Evolutionary conservation across 2,797 vertebrate species (phyloP), one percentile per base, ranked within the genome.

Genomic region (Hypotaenidia philippensis): DNA sequence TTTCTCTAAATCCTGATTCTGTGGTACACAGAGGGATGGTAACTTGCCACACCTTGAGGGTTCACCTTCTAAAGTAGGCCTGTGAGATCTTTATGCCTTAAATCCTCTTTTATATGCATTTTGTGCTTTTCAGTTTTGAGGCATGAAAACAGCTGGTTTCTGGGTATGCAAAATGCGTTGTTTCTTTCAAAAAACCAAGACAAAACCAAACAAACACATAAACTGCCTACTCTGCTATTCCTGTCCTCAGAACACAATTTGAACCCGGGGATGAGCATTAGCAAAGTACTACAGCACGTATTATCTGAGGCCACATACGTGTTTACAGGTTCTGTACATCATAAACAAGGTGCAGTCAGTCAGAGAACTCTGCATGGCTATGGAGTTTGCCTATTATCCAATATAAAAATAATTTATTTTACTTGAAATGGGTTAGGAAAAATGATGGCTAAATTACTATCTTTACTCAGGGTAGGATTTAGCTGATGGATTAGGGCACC

Each of bases 261-360:
- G 8, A 70, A 29, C 4, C 9, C 41, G 21, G 16, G 34, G 3
- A 16, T 65, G 13, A 79, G 9, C 63, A 72, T 60, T 41, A 55
- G 2, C n/a, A 47, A 88, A 65, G 13, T 50, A 47, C 13, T 69
- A 9, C 9, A 70, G 21, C 0, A 1, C 19, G 81, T 41, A 22
- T 52, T 38, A 76, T 5, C 21, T 60, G 55, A 70, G 6, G 5
- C 47, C 20, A 3, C 9, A 9, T 15, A 14, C 0, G 0, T 9
- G 1, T 71, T 75, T 83, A 17, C 7, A 53, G 6, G 40, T 52
- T 12, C 18, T 12, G 8, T 29, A 19, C 10, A 27, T 66, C 4
- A 17, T 18, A 27, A 66, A 34, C 16, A 40, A 45, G 2, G 23
- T 72, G 2, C 21, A 89, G 29, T 47, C 52, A 56, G 47, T 23